Conservation (phyloP, 1,140 invertebrate species). For the Phthorimaea operculella region DNA sequence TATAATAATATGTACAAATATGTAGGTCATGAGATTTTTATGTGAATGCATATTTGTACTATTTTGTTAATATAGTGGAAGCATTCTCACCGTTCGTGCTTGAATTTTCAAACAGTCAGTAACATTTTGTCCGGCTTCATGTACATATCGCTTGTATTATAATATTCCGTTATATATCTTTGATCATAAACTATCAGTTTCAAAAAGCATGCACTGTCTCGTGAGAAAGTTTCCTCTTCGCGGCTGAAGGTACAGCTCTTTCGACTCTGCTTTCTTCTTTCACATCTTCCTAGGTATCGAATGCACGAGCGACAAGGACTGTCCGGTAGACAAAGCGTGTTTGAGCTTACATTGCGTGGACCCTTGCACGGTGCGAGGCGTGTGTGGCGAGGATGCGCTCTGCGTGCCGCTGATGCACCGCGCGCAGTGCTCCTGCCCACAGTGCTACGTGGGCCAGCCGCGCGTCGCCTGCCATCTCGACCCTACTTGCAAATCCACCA, state of each 20-base stretch:
- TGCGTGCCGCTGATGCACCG: slow-evolving; percentile 86
- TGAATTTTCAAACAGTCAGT: slow-evolving; percentile 57
- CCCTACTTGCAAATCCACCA: slow-evolving; percentile 74
- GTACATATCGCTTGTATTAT: slow-evolving; percentile 68
- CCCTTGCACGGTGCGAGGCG: slow-evolving; percentile 86
- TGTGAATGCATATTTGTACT: slow-evolving; percentile 37
- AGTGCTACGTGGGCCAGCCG: slow-evolving; percentile 86
- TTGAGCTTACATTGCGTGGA: slow-evolving; percentile 87
- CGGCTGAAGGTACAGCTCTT: slow-evolving; percentile 74
- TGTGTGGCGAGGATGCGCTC: slow-evolving; percentile 89
- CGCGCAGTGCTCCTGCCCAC: slow-evolving; percentile 86
- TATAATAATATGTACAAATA: slow-evolving; percentile 28
- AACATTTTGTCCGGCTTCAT: slow-evolving; percentile 67
- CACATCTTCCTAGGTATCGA: slow-evolving; percentile 82
- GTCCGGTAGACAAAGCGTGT: slow-evolving; percentile 91
- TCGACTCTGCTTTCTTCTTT: slow-evolving; percentile 78
- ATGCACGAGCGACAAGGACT: slow-evolving; percentile 91
- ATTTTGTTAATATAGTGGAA: slow-evolving; percentile 55
- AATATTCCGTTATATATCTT: slow-evolving; percentile 65
- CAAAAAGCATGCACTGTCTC: slow-evolving; percentile 79
- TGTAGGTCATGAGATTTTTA: slow-evolving; percentile 23
- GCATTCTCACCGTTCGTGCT: slow-evolving; percentile 68
- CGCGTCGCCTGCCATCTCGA: slow-evolving; percentile 80
- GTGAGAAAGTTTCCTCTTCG: slow-evolving; percentile 80
- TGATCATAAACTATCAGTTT: slow-evolving; percentile 67